Percentiles rank a stretch among this genome's conserved stretches.
phyloP scores from a whole-genome alignment of 2,797 vertebrate species.

The Myotis pilosus region DNA sequence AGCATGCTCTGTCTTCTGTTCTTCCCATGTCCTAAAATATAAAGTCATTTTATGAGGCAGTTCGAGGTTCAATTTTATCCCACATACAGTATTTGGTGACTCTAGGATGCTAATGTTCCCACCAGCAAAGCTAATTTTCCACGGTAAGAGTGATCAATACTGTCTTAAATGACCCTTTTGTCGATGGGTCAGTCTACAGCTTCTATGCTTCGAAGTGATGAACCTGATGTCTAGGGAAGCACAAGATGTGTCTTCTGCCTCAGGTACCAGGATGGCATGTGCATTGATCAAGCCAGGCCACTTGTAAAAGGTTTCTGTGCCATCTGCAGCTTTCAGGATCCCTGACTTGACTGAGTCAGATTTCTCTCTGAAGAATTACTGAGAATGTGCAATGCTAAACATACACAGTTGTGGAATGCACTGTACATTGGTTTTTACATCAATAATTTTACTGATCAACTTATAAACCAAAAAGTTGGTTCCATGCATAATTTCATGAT shows the following conservation, averaged over 20 bases:
- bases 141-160: conserved; percentile 60
- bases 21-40: conserved; percentile 93
- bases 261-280: conserved; percentile 65
- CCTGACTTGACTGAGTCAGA: conserved; percentile 76
- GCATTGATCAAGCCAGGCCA: conserved; percentile 73
- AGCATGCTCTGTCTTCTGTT: conserved; percentile 99
- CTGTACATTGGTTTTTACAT: conserved; percentile 76
- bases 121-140: conserved; percentile 75
- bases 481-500: conserved; percentile 76
- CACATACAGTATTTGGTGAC: conserved; percentile 65
- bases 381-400: conserved; percentile 76
- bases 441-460: conserved; percentile 70
- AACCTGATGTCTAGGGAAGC: conserved; percentile 74
- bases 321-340: conserved; percentile 76
- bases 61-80: conserved; percentile 54
- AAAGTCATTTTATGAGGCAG: conserved; percentile 79
- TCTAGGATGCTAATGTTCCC: conserved; percentile 75
- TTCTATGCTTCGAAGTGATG: conserved; percentile 76
- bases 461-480: conserved; percentile 71
- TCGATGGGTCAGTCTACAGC: conserved; percentile 71
- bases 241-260: conserved; percentile 75
- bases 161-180: conserved; percentile 70
- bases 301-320: conserved; percentile 74
- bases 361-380: conserved; percentile 76
- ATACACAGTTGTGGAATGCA: conserved; percentile 74